Percentiles rank a stretch among this genome's conserved stretches.
These are phyloP conservation scores for Amphiprion ocellaris DNA, from an alignment of 2,113 vertebrate species.

Conservation along the genomic window DNA sequence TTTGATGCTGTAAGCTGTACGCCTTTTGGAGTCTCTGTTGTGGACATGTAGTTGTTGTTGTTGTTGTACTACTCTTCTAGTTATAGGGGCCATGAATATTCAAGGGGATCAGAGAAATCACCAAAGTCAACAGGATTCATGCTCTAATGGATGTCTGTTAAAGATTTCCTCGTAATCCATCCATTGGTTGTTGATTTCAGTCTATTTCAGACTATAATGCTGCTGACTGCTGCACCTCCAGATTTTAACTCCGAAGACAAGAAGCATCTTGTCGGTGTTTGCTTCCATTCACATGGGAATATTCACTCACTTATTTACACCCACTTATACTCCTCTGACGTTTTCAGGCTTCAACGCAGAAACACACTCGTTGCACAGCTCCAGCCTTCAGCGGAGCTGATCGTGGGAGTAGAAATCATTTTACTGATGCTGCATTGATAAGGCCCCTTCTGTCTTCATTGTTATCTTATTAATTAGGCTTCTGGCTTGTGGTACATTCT, in stretches of 20 bases:
- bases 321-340: background rate
- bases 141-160: too few species aligned
- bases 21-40: too few species aligned
- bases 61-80: too few species aligned
- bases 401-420: slow-evolving; percentile 12
- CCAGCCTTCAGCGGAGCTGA: slow-evolving; percentile 8
- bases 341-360: slow-evolving; percentile 3
- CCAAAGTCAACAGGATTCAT: too few species aligned
- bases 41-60: too few species aligned
- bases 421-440: slow-evolving; percentile 5
- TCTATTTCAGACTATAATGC: too few species aligned
- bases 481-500: slow-evolving; percentile 22
- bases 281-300: background rate
- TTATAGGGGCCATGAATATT: too few species aligned
- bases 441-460: background rate
- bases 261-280: background rate
- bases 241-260: background rate
- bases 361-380: slow-evolving; percentile 6
- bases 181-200: too few species aligned
- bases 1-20: too few species aligned
- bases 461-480: slow-evolving; percentile 26
- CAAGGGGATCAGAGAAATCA: too few species aligned
- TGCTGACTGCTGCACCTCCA: too few species aligned
- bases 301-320: background rate
- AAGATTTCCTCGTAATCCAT: too few species aligned